Evolutionary conservation across 2,113 vertebrate genomes (phyloP).

Genomic region (Tetrao urogallus): DNA sequence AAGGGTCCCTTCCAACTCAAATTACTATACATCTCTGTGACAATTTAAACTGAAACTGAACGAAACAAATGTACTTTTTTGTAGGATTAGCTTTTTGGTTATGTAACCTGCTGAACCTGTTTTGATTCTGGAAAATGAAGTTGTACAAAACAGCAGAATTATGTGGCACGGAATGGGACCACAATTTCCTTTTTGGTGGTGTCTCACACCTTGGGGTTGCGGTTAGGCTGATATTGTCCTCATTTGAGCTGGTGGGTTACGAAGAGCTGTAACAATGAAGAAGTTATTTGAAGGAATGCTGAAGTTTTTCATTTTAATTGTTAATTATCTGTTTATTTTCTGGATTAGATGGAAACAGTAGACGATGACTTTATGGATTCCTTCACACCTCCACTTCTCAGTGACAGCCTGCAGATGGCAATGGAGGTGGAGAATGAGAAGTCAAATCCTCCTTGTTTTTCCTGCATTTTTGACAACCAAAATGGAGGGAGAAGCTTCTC

Average conservation of each 20-base stretch:
- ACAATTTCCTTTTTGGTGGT: neutral
- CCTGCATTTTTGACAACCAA: conserved; percentile 80
- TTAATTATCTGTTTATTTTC: neutral
- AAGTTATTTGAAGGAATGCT: neutral
- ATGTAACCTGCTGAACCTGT: neutral
- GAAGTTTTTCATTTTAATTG: neutral
- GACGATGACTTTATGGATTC: conserved; percentile 78
- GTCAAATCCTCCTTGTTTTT: conserved; percentile 82
- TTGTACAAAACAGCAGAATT: neutral
- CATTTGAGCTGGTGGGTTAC: neutral
- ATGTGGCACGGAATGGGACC: accelerated
- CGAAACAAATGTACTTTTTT: neutral
- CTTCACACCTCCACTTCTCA: conserved; percentile 75
- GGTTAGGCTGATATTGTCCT: neutral
- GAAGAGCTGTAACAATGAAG: neutral
- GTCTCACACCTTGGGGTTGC: neutral
- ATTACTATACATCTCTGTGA: too few species aligned
- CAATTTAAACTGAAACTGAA: neutral
- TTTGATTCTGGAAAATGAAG: neutral
- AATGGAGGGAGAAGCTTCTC: conserved; percentile 78
- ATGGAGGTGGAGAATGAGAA: conserved; percentile 74
- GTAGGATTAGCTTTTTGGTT: neutral
- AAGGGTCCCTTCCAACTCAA: too few species aligned
- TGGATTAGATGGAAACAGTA: conserved; percentile 75
- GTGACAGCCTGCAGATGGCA: conserved; percentile 79